Percentiles rank a stretch among this genome's conserved stretches.
phyloP scores from a whole-genome alignment of 2,888 invertebrate species.

The Idaea biselata region DNA sequence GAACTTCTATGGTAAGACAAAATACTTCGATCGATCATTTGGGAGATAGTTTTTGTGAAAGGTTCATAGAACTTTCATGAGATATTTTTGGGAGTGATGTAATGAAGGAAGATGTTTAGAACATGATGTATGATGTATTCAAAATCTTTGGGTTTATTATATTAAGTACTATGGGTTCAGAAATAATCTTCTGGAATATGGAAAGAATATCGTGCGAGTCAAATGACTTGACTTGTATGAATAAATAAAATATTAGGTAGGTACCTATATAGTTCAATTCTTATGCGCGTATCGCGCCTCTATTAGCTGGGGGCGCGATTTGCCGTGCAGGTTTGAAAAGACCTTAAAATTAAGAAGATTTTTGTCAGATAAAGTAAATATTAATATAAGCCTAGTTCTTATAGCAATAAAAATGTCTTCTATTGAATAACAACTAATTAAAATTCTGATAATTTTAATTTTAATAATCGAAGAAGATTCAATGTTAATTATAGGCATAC shows the following conservation, averaged over 20 bases:
- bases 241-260: too few species aligned
- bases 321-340: not conserved
- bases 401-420: not conserved
- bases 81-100: slow-evolving; percentile 23
- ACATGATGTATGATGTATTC: slow-evolving; percentile 5
- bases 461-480: not conserved
- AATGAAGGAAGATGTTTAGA: slow-evolving; percentile 18
- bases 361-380: not conserved
- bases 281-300: not conserved
- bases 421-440: not conserved
- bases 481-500: slow-evolving; percentile 2
- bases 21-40: slow-evolving; percentile 51
- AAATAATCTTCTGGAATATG: too few species aligned
- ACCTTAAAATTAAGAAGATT: not conserved
- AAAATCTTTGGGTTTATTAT: too few species aligned
- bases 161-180: too few species aligned
- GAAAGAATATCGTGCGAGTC: too few species aligned
- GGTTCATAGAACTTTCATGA: slow-evolving; percentile 35
- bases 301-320: not conserved
- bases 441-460: not conserved
- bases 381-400: not conserved
- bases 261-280: not conserved
- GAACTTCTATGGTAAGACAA: slow-evolving; percentile 40
- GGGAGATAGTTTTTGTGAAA: slow-evolving; percentile 33
- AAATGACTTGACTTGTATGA: too few species aligned